Evolutionary conservation across 2,797 vertebrate species (phyloP).

Genomic region (Hylomyscus alleni): DNA sequence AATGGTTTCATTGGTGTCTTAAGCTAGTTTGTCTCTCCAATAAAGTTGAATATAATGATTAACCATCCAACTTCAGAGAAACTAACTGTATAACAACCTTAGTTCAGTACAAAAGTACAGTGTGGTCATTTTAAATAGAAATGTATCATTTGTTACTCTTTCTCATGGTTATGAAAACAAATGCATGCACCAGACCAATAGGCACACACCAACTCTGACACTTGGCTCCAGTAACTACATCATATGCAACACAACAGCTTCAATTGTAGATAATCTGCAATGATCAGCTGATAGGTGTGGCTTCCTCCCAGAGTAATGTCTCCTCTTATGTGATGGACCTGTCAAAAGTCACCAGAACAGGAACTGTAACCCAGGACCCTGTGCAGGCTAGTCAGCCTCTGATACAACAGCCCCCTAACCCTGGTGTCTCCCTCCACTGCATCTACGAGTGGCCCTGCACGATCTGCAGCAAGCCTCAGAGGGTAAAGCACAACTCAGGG

Average conservation of each 20-base stretch:
- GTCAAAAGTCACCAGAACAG: no score
- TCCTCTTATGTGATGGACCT: no score
- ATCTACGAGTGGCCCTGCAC: no score
- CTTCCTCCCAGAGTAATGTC: no score
- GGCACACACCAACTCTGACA: background rate
- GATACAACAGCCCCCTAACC: no score
- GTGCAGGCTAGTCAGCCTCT: no score
- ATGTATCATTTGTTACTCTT: background rate
- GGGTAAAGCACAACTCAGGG: no score
- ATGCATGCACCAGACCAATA: background rate
- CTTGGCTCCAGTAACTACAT: background rate
- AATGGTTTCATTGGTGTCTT: background rate
- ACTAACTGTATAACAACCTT: background rate
- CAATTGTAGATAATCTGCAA: background rate
- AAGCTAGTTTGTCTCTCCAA: background rate
- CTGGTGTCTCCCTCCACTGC: no score
- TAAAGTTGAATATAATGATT: background rate
- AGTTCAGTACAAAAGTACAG: background rate
- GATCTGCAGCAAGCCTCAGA: no score
- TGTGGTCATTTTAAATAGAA: background rate
- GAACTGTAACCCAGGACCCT: no score
- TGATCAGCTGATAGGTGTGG: no score
- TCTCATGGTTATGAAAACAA: background rate
- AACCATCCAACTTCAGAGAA: background rate
- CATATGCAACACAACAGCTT: background rate